Evolutionary conservation across 1,140 invertebrate species (phyloP).

Genomic region (Hydropsyche tenuis): DNA sequence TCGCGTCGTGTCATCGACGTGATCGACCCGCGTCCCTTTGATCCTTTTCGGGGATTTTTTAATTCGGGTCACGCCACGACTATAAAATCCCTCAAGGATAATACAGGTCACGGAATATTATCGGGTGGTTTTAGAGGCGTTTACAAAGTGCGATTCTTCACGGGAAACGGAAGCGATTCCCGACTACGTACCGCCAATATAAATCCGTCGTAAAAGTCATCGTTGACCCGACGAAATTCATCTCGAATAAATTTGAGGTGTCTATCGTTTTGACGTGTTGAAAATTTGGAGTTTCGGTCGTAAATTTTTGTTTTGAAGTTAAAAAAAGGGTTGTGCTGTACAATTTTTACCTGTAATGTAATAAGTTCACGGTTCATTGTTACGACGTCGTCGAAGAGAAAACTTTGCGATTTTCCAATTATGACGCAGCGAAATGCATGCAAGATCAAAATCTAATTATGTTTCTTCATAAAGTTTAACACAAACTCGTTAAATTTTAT

Average conservation of each 20-base stretch:
- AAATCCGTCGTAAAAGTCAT: not conserved
- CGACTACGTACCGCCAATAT: not conserved
- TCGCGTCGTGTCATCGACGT: not conserved
- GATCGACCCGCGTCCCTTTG: not conserved
- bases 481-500: conserved; percentile 21
- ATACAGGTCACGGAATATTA: conserved; percentile 28
- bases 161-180: conserved; percentile 5
- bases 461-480: conserved; percentile 15
- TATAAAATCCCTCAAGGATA: conserved; percentile 29
- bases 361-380: not conserved
- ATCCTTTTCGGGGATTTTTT: not conserved
- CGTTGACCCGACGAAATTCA: not conserved
- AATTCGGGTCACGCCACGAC: conserved; percentile 26
- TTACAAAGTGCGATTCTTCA: conserved; percentile 15
- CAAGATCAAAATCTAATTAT: conserved; percentile 16
- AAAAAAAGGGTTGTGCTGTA: no score
- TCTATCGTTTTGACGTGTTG: no score
- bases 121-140: conserved; percentile 25
- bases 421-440: conserved; percentile 4
- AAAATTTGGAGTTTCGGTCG: no score
- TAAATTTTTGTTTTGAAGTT: no score
- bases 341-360: no score
- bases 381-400: not conserved
- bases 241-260: no score
- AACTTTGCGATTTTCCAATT: not conserved